Base-by-base conservation (phyloP, 2,113 vertebrate genomes). In the Oreocharis arfaki region DNA sequence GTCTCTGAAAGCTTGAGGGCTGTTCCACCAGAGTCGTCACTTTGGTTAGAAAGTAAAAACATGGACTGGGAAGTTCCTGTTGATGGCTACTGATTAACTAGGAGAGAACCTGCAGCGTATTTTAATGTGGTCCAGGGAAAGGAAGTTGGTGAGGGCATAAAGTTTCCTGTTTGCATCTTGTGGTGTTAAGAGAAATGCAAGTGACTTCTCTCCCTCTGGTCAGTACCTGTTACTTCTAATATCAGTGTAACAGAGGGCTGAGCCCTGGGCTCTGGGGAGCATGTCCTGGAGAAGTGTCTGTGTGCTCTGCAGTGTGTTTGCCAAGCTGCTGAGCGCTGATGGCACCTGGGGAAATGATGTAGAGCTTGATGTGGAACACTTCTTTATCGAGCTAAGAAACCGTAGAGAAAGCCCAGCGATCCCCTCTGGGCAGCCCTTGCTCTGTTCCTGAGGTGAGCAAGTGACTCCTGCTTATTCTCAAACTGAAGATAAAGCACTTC, bases 11-110 rank as follows among this genome's bases (percentile, higher is more conserved):
- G 26, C 30, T 53, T 41, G 64, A 44, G 44, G 26, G 19, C 11
- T 57, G 50, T 77, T 93, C 35, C 28, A 56, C 13, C 11, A 3
- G 37, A 42, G 18, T 49, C 59, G 65, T 44, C 32, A 22, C 52
- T 93, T 49, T 15, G n/a, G 76, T 50, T 27, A 65, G 53, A 80
- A 93, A 85, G 46, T 70, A 26, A 77, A 95, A 92, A 5, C 19
- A 2, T 1, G 4, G 19, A 3, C 68, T 71, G 44, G 68, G 55
- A 78, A 52, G n/a, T 71, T 94, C 32, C 35, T 56, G 27, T 41
- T 74, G 19, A 9, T 75, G 44, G 71, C 47, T 84, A 26, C 37
- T 60, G 42, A 65, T 69, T 60, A 82, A 64, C 59, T 15, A 27
- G 37, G 41, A 61, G 79, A 55, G 42, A 56, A 17, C 61, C 76